Percentiles rank a stretch among this genome's conserved stretches.
phyloP scores from a whole-genome alignment of 2,888 invertebrate species.

The Habroteleia sp. region DNA sequence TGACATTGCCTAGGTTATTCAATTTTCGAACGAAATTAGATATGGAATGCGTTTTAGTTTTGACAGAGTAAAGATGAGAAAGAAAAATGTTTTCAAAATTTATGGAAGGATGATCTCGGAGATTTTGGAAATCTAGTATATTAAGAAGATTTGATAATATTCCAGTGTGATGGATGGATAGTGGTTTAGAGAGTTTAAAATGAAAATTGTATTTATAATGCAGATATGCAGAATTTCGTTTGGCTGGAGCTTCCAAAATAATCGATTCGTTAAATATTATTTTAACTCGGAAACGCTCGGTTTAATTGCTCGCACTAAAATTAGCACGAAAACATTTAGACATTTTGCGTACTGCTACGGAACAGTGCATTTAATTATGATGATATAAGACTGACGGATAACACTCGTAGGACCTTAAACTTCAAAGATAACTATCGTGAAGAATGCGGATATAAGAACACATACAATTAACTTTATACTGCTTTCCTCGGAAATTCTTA shows the following conservation, averaged over 20 bases:
- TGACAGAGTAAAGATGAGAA: neutral
- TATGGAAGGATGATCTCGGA: neutral
- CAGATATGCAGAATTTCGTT: no score
- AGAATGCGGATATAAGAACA: slow-evolving; percentile 13
- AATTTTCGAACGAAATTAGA: slow-evolving; percentile 47
- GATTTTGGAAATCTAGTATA: slow-evolving; percentile 5
- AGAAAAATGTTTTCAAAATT: neutral
- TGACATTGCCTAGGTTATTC: slow-evolving; percentile 49
- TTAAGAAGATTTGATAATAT: no score
- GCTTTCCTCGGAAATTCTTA: slow-evolving; percentile 33
- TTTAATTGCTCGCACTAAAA: no score
- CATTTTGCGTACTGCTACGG: neutral
- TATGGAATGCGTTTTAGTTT: slow-evolving; percentile 28
- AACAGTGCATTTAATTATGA: slow-evolving; percentile 12
- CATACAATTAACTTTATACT: slow-evolving; percentile 2
- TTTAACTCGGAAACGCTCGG: no score
- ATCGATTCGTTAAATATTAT: no score
- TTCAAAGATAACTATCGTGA: slow-evolving; percentile 30
- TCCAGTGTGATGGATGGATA: no score
- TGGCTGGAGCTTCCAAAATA: no score
- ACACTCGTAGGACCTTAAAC: slow-evolving; percentile 9
- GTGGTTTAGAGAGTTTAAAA: no score
- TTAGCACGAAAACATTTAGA: neutral
- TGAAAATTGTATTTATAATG: no score
- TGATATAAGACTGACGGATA: slow-evolving; percentile 20